Evolutionary conservation across 2,797 vertebrate genomes (phyloP).

Genomic region (Eulemur mongoz): DNA sequence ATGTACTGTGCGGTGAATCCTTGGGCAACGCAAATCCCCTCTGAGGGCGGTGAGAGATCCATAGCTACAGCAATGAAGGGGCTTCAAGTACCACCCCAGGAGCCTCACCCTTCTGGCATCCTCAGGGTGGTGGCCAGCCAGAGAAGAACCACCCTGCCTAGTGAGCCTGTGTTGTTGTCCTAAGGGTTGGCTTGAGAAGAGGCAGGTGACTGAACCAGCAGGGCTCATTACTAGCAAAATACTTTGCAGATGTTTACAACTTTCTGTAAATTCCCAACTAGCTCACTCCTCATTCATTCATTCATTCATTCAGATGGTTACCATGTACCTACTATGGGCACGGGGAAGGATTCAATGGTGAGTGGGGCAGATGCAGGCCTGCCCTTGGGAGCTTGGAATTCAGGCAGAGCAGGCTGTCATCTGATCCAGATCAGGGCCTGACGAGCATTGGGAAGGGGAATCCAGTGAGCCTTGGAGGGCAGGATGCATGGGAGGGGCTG

Average conservation of each 20-base stretch:
- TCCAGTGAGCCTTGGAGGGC: background rate
- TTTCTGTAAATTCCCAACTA: background rate
- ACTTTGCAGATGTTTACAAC: background rate
- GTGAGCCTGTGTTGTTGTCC: background rate
- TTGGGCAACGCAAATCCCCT: conserved; percentile 3
- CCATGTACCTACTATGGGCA: background rate
- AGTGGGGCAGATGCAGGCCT: background rate
- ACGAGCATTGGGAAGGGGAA: background rate
- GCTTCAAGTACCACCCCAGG: background rate
- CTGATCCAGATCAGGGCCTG: background rate
- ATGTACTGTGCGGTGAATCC: background rate
- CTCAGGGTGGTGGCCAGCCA: no score
- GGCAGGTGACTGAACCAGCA: background rate
- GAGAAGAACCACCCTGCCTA: background rate
- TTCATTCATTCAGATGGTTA: background rate
- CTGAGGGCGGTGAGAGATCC: background rate
- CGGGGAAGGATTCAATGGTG: background rate
- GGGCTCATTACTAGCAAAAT: background rate
- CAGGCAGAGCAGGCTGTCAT: background rate
- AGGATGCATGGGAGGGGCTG: background rate
- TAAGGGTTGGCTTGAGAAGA: background rate
- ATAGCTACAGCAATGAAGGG: background rate
- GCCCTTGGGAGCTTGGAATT: background rate
- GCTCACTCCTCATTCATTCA: background rate
- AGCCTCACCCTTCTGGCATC: background rate